A percentile compares a stretch with the other conserved stretches of the same genome.
phyloP scores from a whole-genome alignment of 2,888 invertebrate species.

The Rhingia rostrata region DNA sequence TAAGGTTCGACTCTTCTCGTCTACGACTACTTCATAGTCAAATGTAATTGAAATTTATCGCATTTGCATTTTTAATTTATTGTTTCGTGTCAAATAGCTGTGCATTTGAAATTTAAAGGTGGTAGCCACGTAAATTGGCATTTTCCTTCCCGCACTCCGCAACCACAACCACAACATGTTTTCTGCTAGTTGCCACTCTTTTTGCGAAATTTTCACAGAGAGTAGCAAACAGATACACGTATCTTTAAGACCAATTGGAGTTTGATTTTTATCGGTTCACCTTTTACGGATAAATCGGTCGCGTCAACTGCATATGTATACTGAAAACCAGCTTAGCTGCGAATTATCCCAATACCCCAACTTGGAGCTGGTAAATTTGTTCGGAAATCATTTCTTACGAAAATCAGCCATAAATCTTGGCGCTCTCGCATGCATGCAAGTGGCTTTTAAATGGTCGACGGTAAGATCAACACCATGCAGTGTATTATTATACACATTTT shows the following conservation, averaged over 20 bases:
- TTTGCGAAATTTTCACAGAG: conserved; percentile 41
- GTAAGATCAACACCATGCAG: conserved; percentile 68
- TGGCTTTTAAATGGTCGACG: conserved; percentile 64
- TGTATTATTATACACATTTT: conserved; percentile 66
- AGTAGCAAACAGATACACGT: conserved; percentile 41
- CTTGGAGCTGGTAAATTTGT: conserved; percentile 64
- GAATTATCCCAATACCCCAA: conserved; percentile 36
- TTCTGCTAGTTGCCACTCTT: conserved; percentile 35
- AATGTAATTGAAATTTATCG: conserved; percentile 67
- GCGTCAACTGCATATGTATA: conserved; percentile 4
- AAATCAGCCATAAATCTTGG: conserved; percentile 67
- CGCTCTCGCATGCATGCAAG: conserved; percentile 59
- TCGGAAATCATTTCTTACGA: conserved; percentile 62
- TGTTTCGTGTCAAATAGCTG: conserved; percentile 62
- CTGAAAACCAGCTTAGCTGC: conserved; percentile 35
- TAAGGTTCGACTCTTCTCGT: conserved; percentile 38
- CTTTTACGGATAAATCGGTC: conserved; percentile 61
- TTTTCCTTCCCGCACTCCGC: conserved; percentile 8
- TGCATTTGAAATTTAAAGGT: conserved; percentile 41
- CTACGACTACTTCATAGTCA: background rate
- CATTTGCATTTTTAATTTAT: conserved; percentile 72
- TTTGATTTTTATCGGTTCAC: conserved; percentile 72
- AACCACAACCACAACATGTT: conserved; percentile 11
- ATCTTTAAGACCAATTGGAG: conserved; percentile 66
- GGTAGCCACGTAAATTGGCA: conserved; percentile 48